phyloP scores from a whole-genome alignment of 2,888 invertebrate genomes.

The Furcula furcula region DNA sequence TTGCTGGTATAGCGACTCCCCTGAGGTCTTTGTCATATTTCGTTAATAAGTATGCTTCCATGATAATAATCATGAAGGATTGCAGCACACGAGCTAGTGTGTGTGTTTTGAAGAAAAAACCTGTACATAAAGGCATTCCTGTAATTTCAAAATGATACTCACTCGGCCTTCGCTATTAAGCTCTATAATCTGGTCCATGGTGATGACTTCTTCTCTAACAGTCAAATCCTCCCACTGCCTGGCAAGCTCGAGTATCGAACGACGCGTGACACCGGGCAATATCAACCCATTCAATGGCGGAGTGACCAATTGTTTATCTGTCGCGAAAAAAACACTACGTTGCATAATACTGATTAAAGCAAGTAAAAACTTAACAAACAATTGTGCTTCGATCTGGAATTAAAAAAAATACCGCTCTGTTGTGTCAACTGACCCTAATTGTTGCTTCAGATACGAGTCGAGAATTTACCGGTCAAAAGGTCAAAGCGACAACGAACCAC shows the following conservation, averaged over 20 bases:
- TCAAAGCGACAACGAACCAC: constrained; percentile 46
- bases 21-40: no score
- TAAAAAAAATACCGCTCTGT: constrained; percentile 45
- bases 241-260: constrained; percentile 91
- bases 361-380: background rate
- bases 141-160: constrained; percentile 68
- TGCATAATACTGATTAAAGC: background rate
- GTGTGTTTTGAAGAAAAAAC: no score
- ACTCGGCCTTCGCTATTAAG: constrained; percentile 91
- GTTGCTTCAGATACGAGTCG: constrained; percentile 67
- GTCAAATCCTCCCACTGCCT: constrained; percentile 93
- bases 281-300: constrained; percentile 97
- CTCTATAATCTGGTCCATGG: constrained; percentile 90
- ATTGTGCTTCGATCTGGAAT: constrained; percentile 7
- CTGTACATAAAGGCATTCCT: no score
- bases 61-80: no score
- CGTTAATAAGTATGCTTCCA: no score
- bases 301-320: constrained; percentile 95
- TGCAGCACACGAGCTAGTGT: no score
- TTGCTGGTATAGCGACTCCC: no score
- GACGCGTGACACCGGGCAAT: constrained; percentile 96
- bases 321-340: constrained; percentile 25
- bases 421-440: constrained; percentile 62
- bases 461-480: constrained; percentile 71
- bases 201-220: constrained; percentile 89